Conservation (phyloP, 2,888 invertebrate genomes). For the Protonemura montana region DNA sequence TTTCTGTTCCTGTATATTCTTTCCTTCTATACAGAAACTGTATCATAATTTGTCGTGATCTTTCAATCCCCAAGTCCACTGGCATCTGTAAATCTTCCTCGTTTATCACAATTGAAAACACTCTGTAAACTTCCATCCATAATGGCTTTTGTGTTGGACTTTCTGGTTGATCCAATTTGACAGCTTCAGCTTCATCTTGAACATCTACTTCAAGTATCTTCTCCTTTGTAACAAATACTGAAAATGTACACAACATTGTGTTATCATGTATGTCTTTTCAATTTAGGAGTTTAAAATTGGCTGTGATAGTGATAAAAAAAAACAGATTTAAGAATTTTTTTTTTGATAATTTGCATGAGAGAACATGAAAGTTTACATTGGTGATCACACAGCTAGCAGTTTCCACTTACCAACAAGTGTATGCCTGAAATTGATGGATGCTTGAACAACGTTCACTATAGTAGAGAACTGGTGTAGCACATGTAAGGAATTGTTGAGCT, state of each 20-base stretch:
- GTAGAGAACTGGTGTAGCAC: constrained; percentile 70
- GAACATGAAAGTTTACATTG: too few species aligned
- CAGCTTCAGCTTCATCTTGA: not conserved
- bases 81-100: constrained; percentile 45
- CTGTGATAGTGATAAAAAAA: too few species aligned
- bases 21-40: constrained; percentile 76
- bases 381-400: too few species aligned
- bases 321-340: too few species aligned
- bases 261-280: not conserved
- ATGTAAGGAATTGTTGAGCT: constrained; percentile 64
- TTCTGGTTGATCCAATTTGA: not conserved
- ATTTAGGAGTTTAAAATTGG: too few species aligned
- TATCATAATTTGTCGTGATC: constrained; percentile 76
- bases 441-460: constrained; percentile 77
- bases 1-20: constrained; percentile 62
- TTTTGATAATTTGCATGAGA: too few species aligned
- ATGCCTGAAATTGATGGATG: constrained; percentile 74
- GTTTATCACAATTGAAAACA: constrained; percentile 68
- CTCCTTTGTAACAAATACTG: constrained; percentile 69
- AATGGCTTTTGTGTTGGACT: not conserved
- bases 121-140: constrained; percentile 63
- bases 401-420: constrained; percentile 65
- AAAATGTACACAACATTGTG: constrained; percentile 19
- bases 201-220: constrained; percentile 31
- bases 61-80: constrained; percentile 62